Evolutionary conservation across 2,797 vertebrate genomes (phyloP).

Genomic region (Apodemus agrarius): DNA sequence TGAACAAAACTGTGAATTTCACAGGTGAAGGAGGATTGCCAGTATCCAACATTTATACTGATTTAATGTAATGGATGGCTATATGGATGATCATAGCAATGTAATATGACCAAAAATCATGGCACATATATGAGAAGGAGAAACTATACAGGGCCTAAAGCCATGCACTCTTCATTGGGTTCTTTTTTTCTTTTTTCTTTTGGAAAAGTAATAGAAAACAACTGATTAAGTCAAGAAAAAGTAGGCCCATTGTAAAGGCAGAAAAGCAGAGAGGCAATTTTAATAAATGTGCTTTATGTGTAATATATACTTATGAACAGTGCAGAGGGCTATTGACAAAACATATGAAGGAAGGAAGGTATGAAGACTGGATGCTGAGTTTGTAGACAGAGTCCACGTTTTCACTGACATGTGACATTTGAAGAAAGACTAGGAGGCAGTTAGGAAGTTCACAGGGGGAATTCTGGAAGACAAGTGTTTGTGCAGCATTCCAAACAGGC

Average conservation of each 20-base stretch:
- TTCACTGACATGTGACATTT: neutral
- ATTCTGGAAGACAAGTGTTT: neutral
- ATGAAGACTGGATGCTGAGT: neutral
- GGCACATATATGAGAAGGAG: neutral
- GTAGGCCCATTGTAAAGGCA: neutral
- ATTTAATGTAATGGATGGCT: neutral
- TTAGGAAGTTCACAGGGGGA: neutral
- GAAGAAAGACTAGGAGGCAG: neutral
- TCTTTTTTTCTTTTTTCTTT: too few relatives aligned
- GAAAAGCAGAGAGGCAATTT: neutral
- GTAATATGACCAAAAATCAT: neutral
- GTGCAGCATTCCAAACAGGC: too few relatives aligned
- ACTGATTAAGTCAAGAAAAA: neutral
- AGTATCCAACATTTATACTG: neutral
- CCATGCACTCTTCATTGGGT: neutral
- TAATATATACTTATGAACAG: neutral
- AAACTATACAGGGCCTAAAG: neutral
- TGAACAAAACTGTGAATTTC: conserved; percentile 23
- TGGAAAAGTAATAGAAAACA: neutral
- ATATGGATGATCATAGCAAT: neutral
- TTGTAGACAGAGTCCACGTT: neutral
- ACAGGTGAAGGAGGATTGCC: neutral
- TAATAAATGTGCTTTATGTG: neutral
- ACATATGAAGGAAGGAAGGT: neutral
- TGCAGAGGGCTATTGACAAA: neutral